Percentiles rank a stretch among this genome's conserved stretches.
phyloP scores from a whole-genome alignment of 2,113 vertebrate species.

The Crotalus tigris region DNA sequence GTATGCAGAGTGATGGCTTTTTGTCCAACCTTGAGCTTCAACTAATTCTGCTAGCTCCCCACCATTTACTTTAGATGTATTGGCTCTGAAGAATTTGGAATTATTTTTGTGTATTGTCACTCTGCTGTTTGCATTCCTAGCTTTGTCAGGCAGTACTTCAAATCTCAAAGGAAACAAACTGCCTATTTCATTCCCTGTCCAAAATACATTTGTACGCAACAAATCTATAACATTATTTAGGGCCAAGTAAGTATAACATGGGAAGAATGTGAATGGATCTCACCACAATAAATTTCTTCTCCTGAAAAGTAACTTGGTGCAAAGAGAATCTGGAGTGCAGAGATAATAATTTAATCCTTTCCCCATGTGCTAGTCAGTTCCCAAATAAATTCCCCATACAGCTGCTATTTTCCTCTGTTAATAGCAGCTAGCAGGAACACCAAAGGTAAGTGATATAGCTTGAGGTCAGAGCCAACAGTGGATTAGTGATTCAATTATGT shows the following conservation, averaged over 20 bases:
- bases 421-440: not conserved
- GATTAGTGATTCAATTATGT: not conserved
- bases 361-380: not conserved
- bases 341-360: not conserved
- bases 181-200: not conserved
- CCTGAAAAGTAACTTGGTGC: not conserved
- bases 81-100: not conserved
- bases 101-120: not conserved
- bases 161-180: not conserved
- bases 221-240: not conserved
- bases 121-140: not conserved
- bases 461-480: not conserved
- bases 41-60: not conserved
- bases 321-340: not conserved
- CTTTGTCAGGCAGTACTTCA: not conserved
- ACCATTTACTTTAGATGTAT: not conserved
- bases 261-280: not conserved
- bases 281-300: not conserved
- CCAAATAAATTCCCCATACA: not conserved
- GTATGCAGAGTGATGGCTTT: not conserved
- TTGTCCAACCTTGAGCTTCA: not conserved
- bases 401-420: not conserved
- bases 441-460: not conserved
- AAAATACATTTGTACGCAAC: not conserved
- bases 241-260: not conserved